A percentile compares a stretch with the other conserved stretches of the same genome.
These are phyloP conservation scores for Sisor rabdophorus DNA, from an alignment of 2,113 vertebrate species.

Conservation along the genomic window DNA sequence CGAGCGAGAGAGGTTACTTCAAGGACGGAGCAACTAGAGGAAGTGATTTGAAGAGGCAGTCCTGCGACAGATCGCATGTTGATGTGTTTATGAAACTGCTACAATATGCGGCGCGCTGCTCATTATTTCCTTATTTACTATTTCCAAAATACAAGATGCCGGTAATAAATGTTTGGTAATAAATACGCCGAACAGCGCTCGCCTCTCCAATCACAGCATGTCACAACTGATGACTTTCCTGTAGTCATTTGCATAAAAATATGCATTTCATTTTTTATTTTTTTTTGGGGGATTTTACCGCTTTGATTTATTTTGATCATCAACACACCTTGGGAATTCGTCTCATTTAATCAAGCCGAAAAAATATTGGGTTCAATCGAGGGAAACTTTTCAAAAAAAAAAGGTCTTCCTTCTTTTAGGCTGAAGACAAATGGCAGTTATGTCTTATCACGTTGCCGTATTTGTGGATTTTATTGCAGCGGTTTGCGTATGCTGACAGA, in stretches of 20 bases:
- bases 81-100: neutral
- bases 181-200: neutral
- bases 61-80: neutral
- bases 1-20: slow-evolving; percentile 14
- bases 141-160: neutral
- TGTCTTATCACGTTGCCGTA: slow-evolving; percentile 18
- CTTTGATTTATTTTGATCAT: neutral
- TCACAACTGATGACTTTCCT: neutral
- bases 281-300: neutral
- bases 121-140: neutral
- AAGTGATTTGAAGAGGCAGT: neutral
- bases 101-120: no score
- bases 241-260: neutral
- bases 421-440: slow-evolving; percentile 10
- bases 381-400: neutral
- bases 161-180: neutral
- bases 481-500: neutral
- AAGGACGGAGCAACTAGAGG: slow-evolving; percentile 16
- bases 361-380: neutral
- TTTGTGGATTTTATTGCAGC: slow-evolving; percentile 15
- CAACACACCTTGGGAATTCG: neutral
- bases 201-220: neutral
- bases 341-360: neutral
- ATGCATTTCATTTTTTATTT: neutral
- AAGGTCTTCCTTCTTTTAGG: neutral